Base-by-base conservation (phyloP, 2,113 vertebrate species). In the Oplegnathus fasciatus region DNA sequence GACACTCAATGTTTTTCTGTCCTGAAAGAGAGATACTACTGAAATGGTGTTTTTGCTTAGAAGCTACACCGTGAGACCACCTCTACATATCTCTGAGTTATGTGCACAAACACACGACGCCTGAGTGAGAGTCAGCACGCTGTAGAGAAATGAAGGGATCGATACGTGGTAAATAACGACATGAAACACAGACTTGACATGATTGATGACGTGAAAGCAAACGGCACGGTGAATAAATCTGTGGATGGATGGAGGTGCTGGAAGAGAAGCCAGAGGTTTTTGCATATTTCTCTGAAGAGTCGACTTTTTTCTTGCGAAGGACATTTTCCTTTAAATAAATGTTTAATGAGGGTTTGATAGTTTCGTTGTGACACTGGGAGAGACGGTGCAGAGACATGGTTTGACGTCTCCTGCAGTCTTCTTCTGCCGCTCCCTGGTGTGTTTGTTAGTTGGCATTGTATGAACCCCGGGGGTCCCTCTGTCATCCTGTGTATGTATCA, bases 261-360 rank as follows among this genome's bases (percentile, higher is more conserved):
- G 8, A 10, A 42, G 6, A 54, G 2, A 54, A 72, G 46, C 34
- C 48, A 40, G 52, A 18, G 26, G 28, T n/a, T 62, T 73, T 42
- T 28, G 3, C 18, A n/a, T 20, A 13, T 32, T 55, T 15, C 24
- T 52, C 48, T 50, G 37, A 30, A 44, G 50, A 34, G 80, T 74
- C n/a, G 24, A 15, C 30, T 28, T 2, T 42, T 20, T 22, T 57
- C 34, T 64, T 48, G 11, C n/a, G 50, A 70, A 82, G 62, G 75
- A 40, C 32, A 62, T 66, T 69, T 69, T 72, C 24, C 48, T 13
- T 46, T 48, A 11, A 66, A 66, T 86, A 30, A 87, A 84, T 82
- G 79, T 88, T 88, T 83, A 78, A 88, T 85, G 82, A 69, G 72
- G 58, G 60, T 71, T 77, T 84, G 80, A 88, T 72, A 3, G 70